A percentile compares a stretch with the other conserved stretches of the same genome.
These are phyloP conservation scores for Microtus richardsoni DNA, from an alignment of 2,113 vertebrate species.

Conservation along the genomic window DNA sequence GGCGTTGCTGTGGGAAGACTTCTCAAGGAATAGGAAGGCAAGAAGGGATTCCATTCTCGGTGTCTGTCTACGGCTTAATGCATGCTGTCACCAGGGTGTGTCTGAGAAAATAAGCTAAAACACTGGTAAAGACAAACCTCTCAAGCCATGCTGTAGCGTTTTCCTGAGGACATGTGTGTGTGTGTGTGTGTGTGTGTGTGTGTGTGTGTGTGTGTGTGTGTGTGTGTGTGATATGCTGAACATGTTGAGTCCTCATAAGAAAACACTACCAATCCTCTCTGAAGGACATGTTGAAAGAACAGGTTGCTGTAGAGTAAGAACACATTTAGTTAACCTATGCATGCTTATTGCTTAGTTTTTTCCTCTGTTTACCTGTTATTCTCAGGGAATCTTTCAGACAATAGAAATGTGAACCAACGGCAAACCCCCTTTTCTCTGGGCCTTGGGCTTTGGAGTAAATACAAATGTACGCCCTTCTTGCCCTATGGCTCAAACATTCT, in stretches of 20 bases:
- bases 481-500: not conserved
- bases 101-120: conserved; percentile 38
- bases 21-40: not conserved
- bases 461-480: not conserved
- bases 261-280: not conserved
- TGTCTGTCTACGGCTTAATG: not conserved
- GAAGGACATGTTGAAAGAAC: conserved; percentile 48
- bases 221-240: not conserved
- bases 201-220: not conserved
- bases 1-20: not conserved
- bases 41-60: not conserved
- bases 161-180: conserved; percentile 1
- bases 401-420: not conserved
- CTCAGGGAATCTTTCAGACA: conserved; percentile 16
- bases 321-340: not conserved
- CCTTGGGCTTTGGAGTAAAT: not conserved
- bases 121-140: not conserved
- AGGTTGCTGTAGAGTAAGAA: not conserved
- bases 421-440: not conserved
- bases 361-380: conserved; percentile 29
- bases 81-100: not conserved
- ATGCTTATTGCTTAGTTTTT: conserved; percentile 13
- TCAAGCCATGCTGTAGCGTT: not conserved
- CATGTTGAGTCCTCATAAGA: not conserved
- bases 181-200: too few relatives aligned